Conservation (phyloP, 2,113 vertebrate genomes). For the Acanthisitta chloris region DNA sequence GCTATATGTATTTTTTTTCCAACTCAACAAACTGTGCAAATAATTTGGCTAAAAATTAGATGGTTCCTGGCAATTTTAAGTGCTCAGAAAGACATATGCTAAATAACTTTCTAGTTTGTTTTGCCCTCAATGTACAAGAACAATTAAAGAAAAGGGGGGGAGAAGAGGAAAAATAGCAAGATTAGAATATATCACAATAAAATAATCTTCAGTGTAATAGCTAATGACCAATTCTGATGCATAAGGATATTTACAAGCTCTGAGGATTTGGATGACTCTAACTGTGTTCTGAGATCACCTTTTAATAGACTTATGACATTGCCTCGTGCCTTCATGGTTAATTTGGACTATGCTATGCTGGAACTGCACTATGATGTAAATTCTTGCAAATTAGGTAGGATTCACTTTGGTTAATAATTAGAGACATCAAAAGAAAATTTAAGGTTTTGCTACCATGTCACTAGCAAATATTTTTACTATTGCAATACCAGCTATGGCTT, state of each 20-base stretch:
- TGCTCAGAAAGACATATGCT: conserved; percentile 41
- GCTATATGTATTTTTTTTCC: conserved; percentile 48
- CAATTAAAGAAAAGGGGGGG: neutral
- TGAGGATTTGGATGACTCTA: neutral
- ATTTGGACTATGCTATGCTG: neutral
- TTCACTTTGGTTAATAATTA: neutral
- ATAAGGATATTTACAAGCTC: neutral
- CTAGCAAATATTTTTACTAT: neutral
- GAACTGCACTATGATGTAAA: neutral
- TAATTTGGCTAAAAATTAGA: conserved; percentile 47
- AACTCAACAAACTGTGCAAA: conserved; percentile 36
- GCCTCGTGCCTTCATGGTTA: neutral
- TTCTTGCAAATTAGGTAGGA: neutral
- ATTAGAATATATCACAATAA: neutral
- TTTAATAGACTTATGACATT: neutral
- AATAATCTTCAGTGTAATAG: neutral
- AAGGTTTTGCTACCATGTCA: neutral
- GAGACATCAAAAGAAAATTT: neutral
- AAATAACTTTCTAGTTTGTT: conserved; percentile 28
- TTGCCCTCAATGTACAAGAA: conserved; percentile 1
- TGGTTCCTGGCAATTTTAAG: conserved; percentile 38
- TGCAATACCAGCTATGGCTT: neutral
- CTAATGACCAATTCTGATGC: neutral
- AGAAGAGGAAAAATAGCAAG: neutral
- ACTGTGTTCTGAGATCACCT: neutral